Base-by-base conservation (phyloP, 35 echinoderm and acorn worm genomes). In the Chiridota heheva region DNA sequence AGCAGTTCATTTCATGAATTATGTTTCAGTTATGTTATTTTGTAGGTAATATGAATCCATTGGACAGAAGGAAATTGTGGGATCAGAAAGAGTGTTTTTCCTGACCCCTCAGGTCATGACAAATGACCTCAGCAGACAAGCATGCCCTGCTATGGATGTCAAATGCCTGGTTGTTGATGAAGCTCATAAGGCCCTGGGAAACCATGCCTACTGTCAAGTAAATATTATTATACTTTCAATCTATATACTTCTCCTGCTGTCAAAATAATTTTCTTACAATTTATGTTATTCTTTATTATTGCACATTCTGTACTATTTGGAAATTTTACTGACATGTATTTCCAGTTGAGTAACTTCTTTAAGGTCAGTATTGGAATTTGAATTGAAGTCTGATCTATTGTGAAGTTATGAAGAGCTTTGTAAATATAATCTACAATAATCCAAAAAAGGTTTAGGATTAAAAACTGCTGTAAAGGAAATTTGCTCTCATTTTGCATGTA, bases 201-300 rank as follows among this genome's bases (percentile, higher is more conserved):
- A 98, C 51, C 95, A 98, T 48, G 84, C 95, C 27, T 98, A 91
- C 64, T 98, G 95, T 82, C 89, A 98, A 76, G 95, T 98, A 80
- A 40, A 43, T 60, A 51, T 42, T 56, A 3, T 15, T 60, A 26
- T 53, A 53, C 12, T 53, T 13, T 53, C 48, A 53, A 22, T 53
- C 48, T 53, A 12, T 53, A 13, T 53, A 22, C 48, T 22, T 13
- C 48, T 13, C 48, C 48, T 53, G 12, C 48, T 13, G 12, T 13
- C 48, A 53, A 22, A 13, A 12, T 13, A 13, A 22, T 53, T 13
- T 13, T 53, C 12, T 53, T 53, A 53, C 12, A 53, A 13, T 12
- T 12, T 53, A 53, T 53, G 48, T 12, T 22, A 53, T 53, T 12
- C 12, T n/a, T n/a, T n/a, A n/a, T n/a, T n/a, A n/a, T n/a, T n/a